These are phyloP conservation scores for Cynopterus brachyotis DNA, from an alignment of 2,113 vertebrate genomes.

Conservation along the genomic window DNA sequence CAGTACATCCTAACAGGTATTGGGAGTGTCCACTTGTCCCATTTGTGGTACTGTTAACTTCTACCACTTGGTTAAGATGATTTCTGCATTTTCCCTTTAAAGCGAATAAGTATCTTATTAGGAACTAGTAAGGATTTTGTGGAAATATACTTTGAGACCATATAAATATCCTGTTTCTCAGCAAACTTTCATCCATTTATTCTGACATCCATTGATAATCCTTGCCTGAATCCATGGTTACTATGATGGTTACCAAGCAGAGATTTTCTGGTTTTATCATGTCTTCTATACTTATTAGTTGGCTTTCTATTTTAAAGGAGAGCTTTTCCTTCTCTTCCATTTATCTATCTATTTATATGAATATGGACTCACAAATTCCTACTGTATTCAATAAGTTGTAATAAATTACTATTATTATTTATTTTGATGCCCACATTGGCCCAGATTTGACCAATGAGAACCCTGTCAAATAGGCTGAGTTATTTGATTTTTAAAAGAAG, in stretches of 20 bases:
- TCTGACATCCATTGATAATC: not conserved
- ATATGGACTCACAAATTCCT: not conserved
- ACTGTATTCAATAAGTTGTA: not conserved
- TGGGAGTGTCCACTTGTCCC: accelerated
- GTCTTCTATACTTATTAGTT: not conserved
- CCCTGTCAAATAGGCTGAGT: not conserved
- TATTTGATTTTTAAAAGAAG: slow-evolving; percentile 47
- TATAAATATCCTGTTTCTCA: not conserved
- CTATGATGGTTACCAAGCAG: not conserved
- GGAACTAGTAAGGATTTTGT: not conserved
- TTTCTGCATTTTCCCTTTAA: not conserved
- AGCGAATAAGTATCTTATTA: not conserved
- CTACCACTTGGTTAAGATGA: not conserved
- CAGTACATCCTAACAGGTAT: not conserved
- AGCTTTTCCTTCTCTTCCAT: not conserved
- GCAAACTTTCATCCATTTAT: not conserved
- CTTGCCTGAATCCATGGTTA: not conserved
- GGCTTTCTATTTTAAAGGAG: not conserved
- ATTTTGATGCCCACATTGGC: not conserved
- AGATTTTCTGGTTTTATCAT: not conserved
- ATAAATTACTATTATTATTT: slow-evolving; percentile 2
- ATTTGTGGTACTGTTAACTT: not conserved
- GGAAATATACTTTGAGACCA: not conserved
- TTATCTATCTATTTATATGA: slow-evolving; percentile 25
- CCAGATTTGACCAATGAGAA: not conserved